Evolutionary conservation across 1,140 invertebrate species (phyloP).

Genomic region (Diabrotica undecimpunctata): DNA sequence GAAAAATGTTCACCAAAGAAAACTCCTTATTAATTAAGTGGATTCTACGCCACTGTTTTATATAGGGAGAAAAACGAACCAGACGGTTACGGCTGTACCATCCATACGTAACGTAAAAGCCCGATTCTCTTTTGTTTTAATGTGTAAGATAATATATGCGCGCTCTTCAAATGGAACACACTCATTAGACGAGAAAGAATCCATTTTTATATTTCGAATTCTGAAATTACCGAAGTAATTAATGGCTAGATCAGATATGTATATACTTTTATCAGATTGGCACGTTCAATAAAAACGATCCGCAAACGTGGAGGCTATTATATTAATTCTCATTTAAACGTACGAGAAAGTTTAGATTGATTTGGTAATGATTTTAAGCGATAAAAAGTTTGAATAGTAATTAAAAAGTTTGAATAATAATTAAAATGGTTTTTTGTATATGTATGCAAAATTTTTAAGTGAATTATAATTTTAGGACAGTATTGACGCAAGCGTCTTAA

Average conservation of each 20-base stretch:
- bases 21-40: too few species aligned
- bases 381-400: too few species aligned
- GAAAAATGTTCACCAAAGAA: too few species aligned
- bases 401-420: too few species aligned
- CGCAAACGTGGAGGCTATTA: too few species aligned
- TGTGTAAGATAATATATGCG: conserved; percentile 32
- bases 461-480: too few species aligned
- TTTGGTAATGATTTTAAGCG: too few species aligned
- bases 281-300: neutral
- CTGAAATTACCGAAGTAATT: conserved; percentile 14
- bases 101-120: conserved; percentile 19
- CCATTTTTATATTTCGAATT: conserved; percentile 16
- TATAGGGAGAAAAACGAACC: conserved; percentile 5
- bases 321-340: too few species aligned
- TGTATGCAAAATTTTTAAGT: too few species aligned
- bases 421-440: too few species aligned
- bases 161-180: conserved; percentile 20
- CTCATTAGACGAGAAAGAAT: conserved; percentile 21
- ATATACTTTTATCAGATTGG: conserved; percentile 11
- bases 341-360: too few species aligned
- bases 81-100: conserved; percentile 17
- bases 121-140: conserved; percentile 30
- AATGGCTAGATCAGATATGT: neutral
- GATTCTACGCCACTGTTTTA: neutral
- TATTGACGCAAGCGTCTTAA: too few species aligned